Base-by-base conservation (phyloP, 2,113 vertebrate genomes). In the Nematolebias whitei region DNA sequence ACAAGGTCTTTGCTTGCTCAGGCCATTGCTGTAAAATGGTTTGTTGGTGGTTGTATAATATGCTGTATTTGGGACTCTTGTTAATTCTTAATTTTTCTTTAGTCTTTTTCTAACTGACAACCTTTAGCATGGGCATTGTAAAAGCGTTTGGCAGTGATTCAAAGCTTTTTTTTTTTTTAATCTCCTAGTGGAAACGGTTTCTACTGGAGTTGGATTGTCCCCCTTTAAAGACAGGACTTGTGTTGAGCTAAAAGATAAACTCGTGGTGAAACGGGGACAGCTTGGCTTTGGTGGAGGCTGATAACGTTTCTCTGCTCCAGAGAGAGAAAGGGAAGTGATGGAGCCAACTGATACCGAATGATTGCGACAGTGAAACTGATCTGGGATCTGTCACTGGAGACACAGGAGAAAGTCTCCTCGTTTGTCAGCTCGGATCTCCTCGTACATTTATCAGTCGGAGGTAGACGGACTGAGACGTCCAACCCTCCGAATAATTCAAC, bases 391-490 rank as follows among this genome's bases (percentile, higher is more conserved):
- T 40, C 41, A 29, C 51, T 19, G 12, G 20, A 67, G 58, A 52
- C 47, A 19, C 49, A 14, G 56, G 60, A 73, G 74, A 76, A 80
- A 83, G 77, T 11, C 1, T 38, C 54, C 20, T 76, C 45, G 2
- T 3, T 63, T 58, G 18, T 51, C 56, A 23, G 2, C 47, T 8
- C 15, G 20, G 38, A 39, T 63, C 38, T 24, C 22, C 62, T 29
- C 1, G 4, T 12, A 32, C 5, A 0, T 11, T 57, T 44, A n/a
- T 55, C 35, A 20, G 1, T 58, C 11, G 13, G 3, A 35, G 32
- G 4, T 0, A 23, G 23, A 59, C 14, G 16, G 41, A 52, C 13
- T 38, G 18, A 23, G 11, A 6, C 2, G 20, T 6, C 19, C 16
- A 12, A 41, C n/a, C n/a, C 29, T 3, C 20, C 0, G 44, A 71